phyloP scores from a whole-genome alignment of 1,140 invertebrate genomes.

The Nautilus pompilius region DNA sequence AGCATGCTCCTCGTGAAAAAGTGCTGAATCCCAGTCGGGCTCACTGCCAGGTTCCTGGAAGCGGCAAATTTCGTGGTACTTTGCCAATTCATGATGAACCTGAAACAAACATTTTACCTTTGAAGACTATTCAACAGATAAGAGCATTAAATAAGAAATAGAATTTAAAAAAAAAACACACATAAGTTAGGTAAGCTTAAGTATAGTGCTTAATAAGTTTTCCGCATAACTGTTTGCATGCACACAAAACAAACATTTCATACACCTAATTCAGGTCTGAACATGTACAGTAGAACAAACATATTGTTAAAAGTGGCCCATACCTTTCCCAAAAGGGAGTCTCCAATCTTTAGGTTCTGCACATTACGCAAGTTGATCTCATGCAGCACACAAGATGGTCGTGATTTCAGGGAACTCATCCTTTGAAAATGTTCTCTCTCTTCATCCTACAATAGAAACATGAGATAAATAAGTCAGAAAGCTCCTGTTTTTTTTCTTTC shows the following conservation, averaged over 20 bases:
- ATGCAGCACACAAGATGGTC: conserved; percentile 56
- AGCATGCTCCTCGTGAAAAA: conserved; percentile 61
- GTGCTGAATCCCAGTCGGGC: conserved; percentile 59
- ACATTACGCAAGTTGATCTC: conserved; percentile 54
- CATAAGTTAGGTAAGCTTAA: too few relatives aligned
- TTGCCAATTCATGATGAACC: conserved; percentile 63
- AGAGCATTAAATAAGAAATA: too few relatives aligned
- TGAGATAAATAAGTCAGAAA: too few relatives aligned
- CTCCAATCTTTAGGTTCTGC: conserved; percentile 34
- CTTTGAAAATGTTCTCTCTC: conserved; percentile 27
- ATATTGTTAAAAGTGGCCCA: too few relatives aligned
- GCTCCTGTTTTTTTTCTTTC: too few relatives aligned
- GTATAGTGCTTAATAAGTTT: too few relatives aligned
- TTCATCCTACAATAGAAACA: conserved; percentile 50
- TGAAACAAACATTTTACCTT: conserved; percentile 24
- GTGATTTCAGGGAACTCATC: conserved; percentile 39
- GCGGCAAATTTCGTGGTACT: conserved; percentile 62
- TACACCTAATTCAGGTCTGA: too few relatives aligned
- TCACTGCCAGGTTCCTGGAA: conserved; percentile 47
- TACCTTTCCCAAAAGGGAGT: conserved; percentile 58
- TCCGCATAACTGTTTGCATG: too few relatives aligned
- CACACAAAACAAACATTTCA: too few relatives aligned
- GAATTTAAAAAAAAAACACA: too few relatives aligned
- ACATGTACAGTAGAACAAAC: too few relatives aligned
- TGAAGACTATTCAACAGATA: not conserved